phyloP scores from a whole-genome alignment of 2,113 vertebrate genomes.

The Planiliza haematocheilus region DNA sequence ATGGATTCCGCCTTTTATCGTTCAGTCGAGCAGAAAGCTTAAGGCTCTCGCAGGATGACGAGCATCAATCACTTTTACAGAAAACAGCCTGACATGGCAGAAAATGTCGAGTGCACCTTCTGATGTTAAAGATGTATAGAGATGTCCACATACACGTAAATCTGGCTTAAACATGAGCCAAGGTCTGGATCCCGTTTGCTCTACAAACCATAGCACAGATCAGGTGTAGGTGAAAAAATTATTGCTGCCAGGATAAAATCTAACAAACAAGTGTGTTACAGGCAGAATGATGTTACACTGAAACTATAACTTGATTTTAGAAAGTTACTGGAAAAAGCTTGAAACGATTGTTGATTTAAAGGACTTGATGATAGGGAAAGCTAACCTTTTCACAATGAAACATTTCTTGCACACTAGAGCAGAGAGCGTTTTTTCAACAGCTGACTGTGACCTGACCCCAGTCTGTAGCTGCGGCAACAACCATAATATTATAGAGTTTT shows the following conservation, averaged over 20 bases:
- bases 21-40: constrained; percentile 51
- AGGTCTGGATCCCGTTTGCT: not conserved
- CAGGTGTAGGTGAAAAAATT: too few relatives aligned
- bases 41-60: constrained; percentile 39
- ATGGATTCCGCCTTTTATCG: constrained; percentile 49
- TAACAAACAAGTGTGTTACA: not conserved
- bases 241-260: constrained; percentile 9
- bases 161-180: not conserved
- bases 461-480: too few relatives aligned
- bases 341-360: too few relatives aligned
- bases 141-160: constrained; percentile 1
- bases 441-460: too few relatives aligned
- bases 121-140: constrained; percentile 8
- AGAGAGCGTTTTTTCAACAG: too few relatives aligned
- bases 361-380: too few relatives aligned
- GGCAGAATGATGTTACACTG: not conserved
- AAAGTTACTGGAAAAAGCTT: too few relatives aligned
- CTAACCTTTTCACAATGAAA: too few relatives aligned
- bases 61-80: constrained; percentile 59
- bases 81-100: constrained; percentile 28
- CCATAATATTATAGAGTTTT: too few relatives aligned
- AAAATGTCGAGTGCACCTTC: constrained; percentile 5
- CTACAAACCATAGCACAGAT: too few relatives aligned
- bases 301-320: too few relatives aligned
- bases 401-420: too few relatives aligned